phyloP scores from a whole-genome alignment of 1,140 invertebrate species.

The Phenacoccus solenopsis region DNA sequence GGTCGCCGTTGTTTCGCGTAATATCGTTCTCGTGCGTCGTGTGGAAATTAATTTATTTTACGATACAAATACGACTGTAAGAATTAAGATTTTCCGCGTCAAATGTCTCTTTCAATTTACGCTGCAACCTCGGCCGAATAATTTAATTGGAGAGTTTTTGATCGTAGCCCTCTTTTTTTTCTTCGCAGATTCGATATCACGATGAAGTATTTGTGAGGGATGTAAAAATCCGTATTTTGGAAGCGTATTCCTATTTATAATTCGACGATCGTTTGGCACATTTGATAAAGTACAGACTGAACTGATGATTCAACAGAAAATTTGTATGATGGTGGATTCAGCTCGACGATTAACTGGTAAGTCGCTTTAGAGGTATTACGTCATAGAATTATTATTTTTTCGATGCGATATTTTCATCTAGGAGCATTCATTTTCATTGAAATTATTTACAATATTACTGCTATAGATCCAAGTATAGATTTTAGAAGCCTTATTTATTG shows the following conservation, averaged over 20 bases:
- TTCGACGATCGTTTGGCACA: background rate
- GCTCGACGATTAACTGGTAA: no score
- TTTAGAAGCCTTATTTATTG: no score
- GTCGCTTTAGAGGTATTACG: no score
- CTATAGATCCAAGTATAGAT: no score
- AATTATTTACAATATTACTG: no score
- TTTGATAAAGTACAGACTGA: no score
- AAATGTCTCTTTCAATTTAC: background rate
- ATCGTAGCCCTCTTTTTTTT: background rate
- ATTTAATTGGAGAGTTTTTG: background rate
- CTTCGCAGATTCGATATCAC: background rate
- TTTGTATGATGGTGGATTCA: no score
- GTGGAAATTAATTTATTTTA: background rate
- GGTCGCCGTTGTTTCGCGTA: background rate
- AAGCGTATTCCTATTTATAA: background rate
- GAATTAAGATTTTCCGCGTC: background rate
- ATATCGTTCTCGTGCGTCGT: background rate
- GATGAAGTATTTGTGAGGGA: no score
- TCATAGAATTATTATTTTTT: no score
- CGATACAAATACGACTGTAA: background rate
- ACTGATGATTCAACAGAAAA: no score
- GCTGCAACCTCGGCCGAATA: background rate
- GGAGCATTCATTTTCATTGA: no score
- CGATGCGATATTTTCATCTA: no score
- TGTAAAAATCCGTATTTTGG: background rate